Evolutionary conservation across 1,140 invertebrate species (phyloP).

Genomic region (Ephestia elutella): DNA sequence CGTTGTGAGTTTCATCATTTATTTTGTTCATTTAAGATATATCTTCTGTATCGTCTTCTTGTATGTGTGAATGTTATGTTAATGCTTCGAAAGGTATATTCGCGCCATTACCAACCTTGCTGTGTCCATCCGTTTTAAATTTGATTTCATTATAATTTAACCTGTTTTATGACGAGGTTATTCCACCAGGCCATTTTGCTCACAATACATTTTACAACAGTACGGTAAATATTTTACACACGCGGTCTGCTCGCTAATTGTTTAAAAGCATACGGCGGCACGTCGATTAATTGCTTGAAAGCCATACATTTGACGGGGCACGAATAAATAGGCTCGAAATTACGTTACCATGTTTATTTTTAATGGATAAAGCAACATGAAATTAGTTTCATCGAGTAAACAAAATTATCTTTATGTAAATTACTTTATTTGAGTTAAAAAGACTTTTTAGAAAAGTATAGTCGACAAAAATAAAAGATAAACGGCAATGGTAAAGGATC

Average conservation of each 20-base stretch:
- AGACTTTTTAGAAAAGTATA: no score
- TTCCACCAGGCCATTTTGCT: not conserved
- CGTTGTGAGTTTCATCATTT: no score
- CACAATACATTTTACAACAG: conserved; percentile 6
- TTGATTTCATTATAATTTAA: not conserved
- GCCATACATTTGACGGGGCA: conserved; percentile 1
- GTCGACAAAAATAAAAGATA: no score
- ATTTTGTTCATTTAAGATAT: no score
- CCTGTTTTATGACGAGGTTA: not conserved
- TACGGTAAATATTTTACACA: conserved; percentile 4
- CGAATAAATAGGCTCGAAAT: not conserved
- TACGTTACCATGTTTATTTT: not conserved
- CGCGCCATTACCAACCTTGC: not conserved
- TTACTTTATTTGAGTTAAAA: no score
- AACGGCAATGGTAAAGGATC: no score
- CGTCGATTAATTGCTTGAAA: conserved; percentile 7
- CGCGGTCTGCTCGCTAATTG: conserved; percentile 15
- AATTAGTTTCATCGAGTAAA: no score
- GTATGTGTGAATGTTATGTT: no score
- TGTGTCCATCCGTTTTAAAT: not conserved
- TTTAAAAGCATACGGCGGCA: conserved; percentile 23
- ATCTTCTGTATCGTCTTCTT: no score
- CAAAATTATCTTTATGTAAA: no score
- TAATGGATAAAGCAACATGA: not conserved
- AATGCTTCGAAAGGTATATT: not conserved